Percentiles rank a stretch among this genome's conserved stretches.
phyloP scores from a whole-genome alignment of 2,888 invertebrate species.

The Platycheirus albimanus region DNA sequence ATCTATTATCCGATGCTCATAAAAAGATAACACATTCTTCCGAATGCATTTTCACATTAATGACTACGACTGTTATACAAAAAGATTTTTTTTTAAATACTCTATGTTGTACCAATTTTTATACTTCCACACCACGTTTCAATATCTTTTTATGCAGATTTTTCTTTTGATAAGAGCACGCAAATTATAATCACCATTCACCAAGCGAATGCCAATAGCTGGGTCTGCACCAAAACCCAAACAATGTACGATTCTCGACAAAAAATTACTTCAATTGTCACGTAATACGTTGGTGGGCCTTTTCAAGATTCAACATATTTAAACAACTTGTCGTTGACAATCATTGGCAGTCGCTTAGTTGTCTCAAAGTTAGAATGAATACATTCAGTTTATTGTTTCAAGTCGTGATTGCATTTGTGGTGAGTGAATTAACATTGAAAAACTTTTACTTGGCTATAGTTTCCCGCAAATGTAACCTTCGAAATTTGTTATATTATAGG shows the following conservation, averaged over 20 bases:
- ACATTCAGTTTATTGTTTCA: conserved; percentile 78
- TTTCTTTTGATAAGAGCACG: conserved; percentile 63
- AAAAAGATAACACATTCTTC: too few relatives aligned
- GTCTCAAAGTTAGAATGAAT: conserved; percentile 77
- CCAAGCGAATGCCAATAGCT: conserved; percentile 8
- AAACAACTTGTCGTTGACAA: conserved; percentile 52
- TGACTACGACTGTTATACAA: too few relatives aligned
- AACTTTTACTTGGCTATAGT: neutral
- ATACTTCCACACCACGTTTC: conserved; percentile 61
- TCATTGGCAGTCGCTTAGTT: conserved; percentile 62
- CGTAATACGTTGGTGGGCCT: conserved; percentile 47
- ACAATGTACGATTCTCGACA: conserved; percentile 42
- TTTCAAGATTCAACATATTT: conserved; percentile 62
- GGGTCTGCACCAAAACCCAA: conserved; percentile 26
- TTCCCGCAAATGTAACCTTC: conserved; percentile 11
- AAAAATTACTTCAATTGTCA: conserved; percentile 55
- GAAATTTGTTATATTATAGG: conserved; percentile 21
- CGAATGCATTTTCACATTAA: too few relatives aligned
- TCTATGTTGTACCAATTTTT: neutral
- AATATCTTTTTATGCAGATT: conserved; percentile 24
- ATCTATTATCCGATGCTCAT: too few relatives aligned
- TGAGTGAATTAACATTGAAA: conserved; percentile 76
- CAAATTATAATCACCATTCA: conserved; percentile 59
- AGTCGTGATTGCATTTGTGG: conserved; percentile 80
- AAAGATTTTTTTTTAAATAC: too few relatives aligned